Evolutionary conservation across 2,888 invertebrate species (phyloP).

Genomic region (Corythucha ciliata): DNA sequence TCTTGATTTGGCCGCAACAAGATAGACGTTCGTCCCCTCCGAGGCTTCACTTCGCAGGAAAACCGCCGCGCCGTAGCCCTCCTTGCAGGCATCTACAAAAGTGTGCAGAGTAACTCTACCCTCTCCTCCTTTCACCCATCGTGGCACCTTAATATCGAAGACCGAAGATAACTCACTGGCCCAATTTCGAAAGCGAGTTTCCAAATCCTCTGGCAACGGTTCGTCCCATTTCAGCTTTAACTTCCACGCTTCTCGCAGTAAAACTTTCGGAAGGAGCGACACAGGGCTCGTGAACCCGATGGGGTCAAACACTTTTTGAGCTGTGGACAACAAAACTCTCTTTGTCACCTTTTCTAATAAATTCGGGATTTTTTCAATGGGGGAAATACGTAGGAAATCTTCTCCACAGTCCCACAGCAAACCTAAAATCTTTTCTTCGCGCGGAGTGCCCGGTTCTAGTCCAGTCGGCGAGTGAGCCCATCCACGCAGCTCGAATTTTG

Average conservation of each 20-base stretch:
- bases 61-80: too few relatives aligned
- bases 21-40: too few relatives aligned
- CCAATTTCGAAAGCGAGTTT: too few relatives aligned
- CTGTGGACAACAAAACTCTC: constrained; percentile 22
- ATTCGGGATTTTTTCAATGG: constrained; percentile 4
- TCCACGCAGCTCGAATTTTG: constrained; percentile 23
- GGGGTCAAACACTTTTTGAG: constrained; percentile 33
- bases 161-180: too few relatives aligned
- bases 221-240: constrained; percentile 9
- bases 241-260: constrained; percentile 27
- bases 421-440: constrained; percentile 20
- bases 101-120: too few relatives aligned
- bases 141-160: too few relatives aligned
- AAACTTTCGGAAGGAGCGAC: constrained; percentile 31
- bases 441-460: background rate
- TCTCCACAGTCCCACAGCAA: constrained; percentile 19
- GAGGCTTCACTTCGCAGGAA: too few relatives aligned
- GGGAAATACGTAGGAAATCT: constrained; percentile 17
- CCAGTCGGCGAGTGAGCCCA: constrained; percentile 11
- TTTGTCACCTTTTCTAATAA: constrained; percentile 15
- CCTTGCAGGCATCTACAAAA: too few relatives aligned
- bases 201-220: constrained; percentile 1
- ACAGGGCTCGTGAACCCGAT: constrained; percentile 32
- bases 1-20: too few relatives aligned
- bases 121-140: too few relatives aligned